These are phyloP conservation scores for Hypena proboscidalis DNA, from an alignment of 2,888 invertebrate species.

Conservation along the genomic window DNA sequence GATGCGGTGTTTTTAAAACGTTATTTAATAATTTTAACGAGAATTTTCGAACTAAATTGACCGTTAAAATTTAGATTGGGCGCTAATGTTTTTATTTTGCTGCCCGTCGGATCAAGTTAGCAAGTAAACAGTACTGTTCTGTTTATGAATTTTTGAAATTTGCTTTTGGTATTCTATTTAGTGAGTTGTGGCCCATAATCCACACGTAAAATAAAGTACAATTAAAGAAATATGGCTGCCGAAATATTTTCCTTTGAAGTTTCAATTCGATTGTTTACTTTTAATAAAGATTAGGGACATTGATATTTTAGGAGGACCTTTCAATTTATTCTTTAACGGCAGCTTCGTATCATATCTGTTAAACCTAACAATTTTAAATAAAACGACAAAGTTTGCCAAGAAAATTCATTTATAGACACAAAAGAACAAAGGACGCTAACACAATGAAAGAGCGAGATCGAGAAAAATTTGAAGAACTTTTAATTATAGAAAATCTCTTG, in stretches of 20 bases:
- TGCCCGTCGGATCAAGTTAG: too few species aligned
- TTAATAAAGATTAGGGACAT: background rate
- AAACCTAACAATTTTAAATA: slow-evolving; percentile 3
- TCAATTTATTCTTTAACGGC: background rate
- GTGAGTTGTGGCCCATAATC: too few species aligned
- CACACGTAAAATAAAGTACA: too few species aligned
- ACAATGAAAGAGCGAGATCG: slow-evolving; percentile 37
- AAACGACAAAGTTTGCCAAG: slow-evolving; percentile 8
- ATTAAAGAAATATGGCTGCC: too few species aligned
- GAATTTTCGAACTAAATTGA: slow-evolving; percentile 21
- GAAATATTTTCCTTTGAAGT: too few species aligned
- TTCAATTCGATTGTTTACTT: background rate
- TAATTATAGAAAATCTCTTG: slow-evolving; percentile 57
- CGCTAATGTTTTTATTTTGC: slow-evolving; percentile 30
- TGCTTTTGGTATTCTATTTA: too few species aligned
- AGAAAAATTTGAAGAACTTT: slow-evolving; percentile 50
- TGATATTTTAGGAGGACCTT: background rate
- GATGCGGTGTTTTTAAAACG: slow-evolving; percentile 49
- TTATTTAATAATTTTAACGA: slow-evolving; percentile 41
- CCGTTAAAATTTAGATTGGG: slow-evolving; percentile 23
- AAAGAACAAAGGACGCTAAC: slow-evolving; percentile 34
- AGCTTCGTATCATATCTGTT: background rate
- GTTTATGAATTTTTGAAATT: too few species aligned
- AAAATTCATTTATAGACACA: slow-evolving; percentile 28
- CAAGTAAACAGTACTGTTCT: too few species aligned